A percentile compares a stretch with the other conserved stretches of the same genome.
Evolutionary conservation across 2,113 vertebrate species (phyloP).

Genomic region (Lipotes vexillifer): DNA sequence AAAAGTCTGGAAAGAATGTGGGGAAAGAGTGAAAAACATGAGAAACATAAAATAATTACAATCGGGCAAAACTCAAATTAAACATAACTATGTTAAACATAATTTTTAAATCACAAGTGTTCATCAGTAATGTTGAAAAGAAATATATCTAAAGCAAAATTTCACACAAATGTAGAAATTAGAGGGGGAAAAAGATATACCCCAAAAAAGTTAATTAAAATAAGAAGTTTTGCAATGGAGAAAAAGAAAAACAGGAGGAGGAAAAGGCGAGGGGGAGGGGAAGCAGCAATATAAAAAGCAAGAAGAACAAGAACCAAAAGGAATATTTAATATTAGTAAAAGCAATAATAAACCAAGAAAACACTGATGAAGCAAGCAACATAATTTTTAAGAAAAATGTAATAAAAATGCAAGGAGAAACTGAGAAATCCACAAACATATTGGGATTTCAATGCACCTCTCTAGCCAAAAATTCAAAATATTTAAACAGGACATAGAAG

Average conservation of each 20-base stretch:
- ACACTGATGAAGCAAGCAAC: neutral
- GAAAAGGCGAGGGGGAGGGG: neutral
- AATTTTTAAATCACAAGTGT: neutral
- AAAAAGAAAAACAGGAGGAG: neutral
- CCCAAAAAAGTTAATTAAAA: neutral
- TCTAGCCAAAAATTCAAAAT: neutral
- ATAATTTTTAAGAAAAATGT: neutral
- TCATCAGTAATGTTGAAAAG: neutral
- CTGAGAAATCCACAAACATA: neutral
- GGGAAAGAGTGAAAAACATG: neutral
- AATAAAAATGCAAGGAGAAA: neutral
- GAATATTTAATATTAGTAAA: neutral
- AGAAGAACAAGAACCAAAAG: neutral
- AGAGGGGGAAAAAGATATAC: neutral
- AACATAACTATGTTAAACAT: neutral
- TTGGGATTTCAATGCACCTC: neutral
- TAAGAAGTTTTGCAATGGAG: neutral
- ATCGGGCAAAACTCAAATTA: neutral
- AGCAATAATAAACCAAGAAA: neutral
- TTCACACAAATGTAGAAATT: neutral
- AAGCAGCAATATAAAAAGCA: neutral
- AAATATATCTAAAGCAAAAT: neutral
- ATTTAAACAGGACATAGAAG: neutral
- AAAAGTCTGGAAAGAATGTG: neutral
- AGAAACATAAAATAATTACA: neutral